A percentile compares a stretch with the other conserved stretches of the same genome.
These are phyloP conservation scores for Mesorhabditis belari DNA, from an alignment of 2,888 invertebrate species.

Conservation along the genomic window DNA sequence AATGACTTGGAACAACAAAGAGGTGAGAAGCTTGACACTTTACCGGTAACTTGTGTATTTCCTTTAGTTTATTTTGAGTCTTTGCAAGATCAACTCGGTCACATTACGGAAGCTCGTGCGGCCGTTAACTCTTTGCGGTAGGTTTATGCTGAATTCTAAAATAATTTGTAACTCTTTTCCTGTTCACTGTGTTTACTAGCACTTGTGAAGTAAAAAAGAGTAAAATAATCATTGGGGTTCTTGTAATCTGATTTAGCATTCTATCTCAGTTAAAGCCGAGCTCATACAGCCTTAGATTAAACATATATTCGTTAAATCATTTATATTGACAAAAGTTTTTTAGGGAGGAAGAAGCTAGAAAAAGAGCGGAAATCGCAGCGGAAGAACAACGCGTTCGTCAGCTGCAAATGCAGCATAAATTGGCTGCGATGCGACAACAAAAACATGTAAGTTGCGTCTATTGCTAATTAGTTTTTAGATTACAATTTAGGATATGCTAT, in stretches of 20 bases:
- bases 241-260: too few species aligned
- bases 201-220: background rate
- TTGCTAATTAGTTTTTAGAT: background rate
- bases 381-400: slow-evolving; percentile 85
- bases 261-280: too few species aligned
- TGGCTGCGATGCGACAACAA: slow-evolving; percentile 92
- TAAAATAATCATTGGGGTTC: background rate
- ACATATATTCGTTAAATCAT: too few species aligned
- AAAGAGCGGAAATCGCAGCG: slow-evolving; percentile 23
- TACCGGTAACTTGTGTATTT: background rate
- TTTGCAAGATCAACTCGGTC: slow-evolving; percentile 71
- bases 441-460: slow-evolving; percentile 60
- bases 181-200: background rate
- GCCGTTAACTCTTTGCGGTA: slow-evolving; percentile 84
- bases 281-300: too few species aligned
- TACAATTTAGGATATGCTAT: slow-evolving; percentile 42
- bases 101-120: slow-evolving; percentile 89
- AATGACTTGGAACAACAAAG: slow-evolving; percentile 63
- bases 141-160: slow-evolving; percentile 53
- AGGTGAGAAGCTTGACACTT: slow-evolving; percentile 45
- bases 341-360: background rate
- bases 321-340: background rate
- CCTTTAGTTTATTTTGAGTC: slow-evolving; percentile 59
- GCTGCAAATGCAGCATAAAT: slow-evolving; percentile 60
- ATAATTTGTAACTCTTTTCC: background rate